Conservation (phyloP, 2,113 vertebrate species). For the Leiothrix lutea region DNA sequence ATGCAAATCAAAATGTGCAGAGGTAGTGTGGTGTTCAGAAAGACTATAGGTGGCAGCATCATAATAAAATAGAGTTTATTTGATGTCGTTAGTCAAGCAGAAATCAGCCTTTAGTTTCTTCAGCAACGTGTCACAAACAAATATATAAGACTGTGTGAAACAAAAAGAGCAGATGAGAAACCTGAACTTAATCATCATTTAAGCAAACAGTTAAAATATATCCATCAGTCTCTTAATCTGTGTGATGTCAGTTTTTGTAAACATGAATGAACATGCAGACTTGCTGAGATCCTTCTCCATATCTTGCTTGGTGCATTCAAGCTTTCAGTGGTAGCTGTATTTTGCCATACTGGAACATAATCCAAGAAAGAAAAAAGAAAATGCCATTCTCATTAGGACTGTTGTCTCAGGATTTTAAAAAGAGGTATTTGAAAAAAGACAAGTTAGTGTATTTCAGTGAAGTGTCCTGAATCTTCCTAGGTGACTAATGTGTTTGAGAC, state of each 20-base stretch:
- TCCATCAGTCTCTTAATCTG: not conserved
- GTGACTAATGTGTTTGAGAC: not conserved
- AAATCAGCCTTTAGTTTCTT: not conserved
- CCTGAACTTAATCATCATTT: not conserved
- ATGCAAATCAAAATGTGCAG: not conserved
- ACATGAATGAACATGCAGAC: not conserved
- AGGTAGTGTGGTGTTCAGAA: not conserved
- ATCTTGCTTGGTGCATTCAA: not conserved
- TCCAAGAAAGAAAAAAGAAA: not conserved
- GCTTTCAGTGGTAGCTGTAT: not conserved
- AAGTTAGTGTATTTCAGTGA: not conserved
- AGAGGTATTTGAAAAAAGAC: not conserved
- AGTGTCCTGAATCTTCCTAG: not conserved
- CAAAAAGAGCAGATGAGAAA: not conserved
- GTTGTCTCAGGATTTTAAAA: not conserved
- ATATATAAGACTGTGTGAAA: not conserved
- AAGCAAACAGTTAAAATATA: not conserved
- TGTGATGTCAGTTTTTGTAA: not conserved
- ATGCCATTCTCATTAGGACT: not conserved
- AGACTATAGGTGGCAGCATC: slow-evolving; percentile 38
- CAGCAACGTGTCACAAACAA: fast-evolving
- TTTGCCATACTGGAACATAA: not conserved
- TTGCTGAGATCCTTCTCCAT: not conserved
- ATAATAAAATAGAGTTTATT: slow-evolving; percentile 4
- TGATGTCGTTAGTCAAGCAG: not conserved